phyloP scores from a whole-genome alignment of 1,140 invertebrate species.

The Penaeus indicus region DNA sequence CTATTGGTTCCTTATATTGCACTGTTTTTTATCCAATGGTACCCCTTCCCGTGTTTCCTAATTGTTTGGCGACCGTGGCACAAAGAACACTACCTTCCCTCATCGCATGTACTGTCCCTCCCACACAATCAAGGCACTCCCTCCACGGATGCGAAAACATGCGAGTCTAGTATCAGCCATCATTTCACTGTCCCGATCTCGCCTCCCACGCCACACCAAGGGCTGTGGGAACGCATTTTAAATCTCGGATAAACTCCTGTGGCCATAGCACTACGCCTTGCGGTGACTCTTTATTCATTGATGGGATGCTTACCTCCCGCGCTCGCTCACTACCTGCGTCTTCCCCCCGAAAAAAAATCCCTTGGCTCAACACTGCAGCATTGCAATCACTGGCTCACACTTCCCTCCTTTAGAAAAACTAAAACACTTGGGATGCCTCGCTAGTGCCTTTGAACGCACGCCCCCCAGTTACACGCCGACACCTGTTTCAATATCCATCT shows the following conservation, averaged over 20 bases:
- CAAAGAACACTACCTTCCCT: too few species aligned
- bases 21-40: too few species aligned
- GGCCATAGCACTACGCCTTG: conserved; percentile 26
- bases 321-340: not conserved
- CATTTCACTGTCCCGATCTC: not conserved
- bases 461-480: too few species aligned
- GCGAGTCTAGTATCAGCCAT: not conserved
- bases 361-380: not conserved
- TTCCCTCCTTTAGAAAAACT: not conserved
- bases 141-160: too few species aligned
- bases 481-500: conserved; percentile 1
- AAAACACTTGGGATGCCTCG: too few species aligned
- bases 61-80: too few species aligned
- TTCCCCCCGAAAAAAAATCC: not conserved
- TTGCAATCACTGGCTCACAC: not conserved
- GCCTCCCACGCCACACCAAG: not conserved
- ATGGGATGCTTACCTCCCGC: not conserved
- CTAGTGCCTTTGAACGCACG: too few species aligned
- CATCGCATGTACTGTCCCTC: too few species aligned
- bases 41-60: too few species aligned
- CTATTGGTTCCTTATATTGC: too few species aligned
- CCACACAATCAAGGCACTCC: too few species aligned
- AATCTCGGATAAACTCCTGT: not conserved
- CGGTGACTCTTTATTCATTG: not conserved
- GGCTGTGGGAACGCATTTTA: not conserved